Percentiles rank a stretch among this genome's conserved stretches.
phyloP scores from a whole-genome alignment of 2,113 vertebrate genomes.

The Corythornis cristatus region DNA sequence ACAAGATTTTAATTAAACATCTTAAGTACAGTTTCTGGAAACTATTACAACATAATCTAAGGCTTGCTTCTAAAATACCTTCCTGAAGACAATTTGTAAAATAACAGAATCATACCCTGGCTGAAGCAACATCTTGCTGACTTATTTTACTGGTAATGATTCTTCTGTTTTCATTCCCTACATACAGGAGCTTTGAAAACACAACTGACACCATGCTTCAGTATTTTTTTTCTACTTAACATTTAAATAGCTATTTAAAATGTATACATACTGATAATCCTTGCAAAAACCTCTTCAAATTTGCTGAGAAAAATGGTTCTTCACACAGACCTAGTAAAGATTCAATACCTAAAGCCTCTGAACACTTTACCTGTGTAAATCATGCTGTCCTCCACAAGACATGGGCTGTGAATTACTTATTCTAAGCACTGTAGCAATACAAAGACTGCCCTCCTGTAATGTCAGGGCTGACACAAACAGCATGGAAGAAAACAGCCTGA shows the following conservation, averaged over 20 bases:
- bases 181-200: not conserved
- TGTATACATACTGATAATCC: not conserved
- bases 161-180: not conserved
- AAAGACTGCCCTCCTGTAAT: not conserved
- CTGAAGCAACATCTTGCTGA: not conserved
- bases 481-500: not conserved
- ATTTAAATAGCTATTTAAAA: not conserved
- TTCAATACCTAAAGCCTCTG: not conserved
- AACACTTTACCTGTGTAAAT: not conserved
- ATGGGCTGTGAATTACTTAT: not conserved
- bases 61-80: not conserved
- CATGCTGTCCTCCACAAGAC: not conserved
- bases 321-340: not conserved
- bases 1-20: not conserved
- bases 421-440: not conserved
- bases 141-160: not conserved
- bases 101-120: not conserved
- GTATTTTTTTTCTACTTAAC: not conserved
- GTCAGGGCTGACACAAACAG: not conserved
- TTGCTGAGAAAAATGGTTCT: not conserved
- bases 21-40: not conserved
- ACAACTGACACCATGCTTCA: not conserved
- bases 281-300: not conserved
- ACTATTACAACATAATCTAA: not conserved
- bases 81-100: not conserved